Conservation (phyloP, 2,797 vertebrate species). For the Tadarida brasiliensis region DNA sequence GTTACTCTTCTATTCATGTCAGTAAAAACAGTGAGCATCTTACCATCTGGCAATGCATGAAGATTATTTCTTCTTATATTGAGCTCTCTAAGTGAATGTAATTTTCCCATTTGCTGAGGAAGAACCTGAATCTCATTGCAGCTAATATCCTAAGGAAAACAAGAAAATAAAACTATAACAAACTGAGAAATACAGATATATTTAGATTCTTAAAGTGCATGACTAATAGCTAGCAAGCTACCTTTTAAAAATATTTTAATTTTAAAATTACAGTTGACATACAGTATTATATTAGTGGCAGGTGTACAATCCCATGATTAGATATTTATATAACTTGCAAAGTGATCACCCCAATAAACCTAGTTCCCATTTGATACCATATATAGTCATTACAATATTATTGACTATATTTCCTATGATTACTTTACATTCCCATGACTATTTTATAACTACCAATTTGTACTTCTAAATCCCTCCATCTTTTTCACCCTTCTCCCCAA, state of each 20-base stretch:
- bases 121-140: constrained; percentile 99
- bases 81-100: constrained; percentile 96
- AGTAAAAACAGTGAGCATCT: constrained; percentile 78
- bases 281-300: background rate
- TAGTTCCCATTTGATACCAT: background rate
- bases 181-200: constrained; percentile 25
- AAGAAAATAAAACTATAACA: constrained; percentile 69
- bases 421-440: background rate
- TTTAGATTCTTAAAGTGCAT: constrained; percentile 44
- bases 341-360: background rate
- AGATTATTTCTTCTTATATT: constrained; percentile 99
- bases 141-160: constrained; percentile 94
- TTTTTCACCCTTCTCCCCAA: background rate
- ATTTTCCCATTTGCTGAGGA: constrained; percentile 96
- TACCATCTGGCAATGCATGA: constrained; percentile 96
- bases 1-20: constrained; percentile 62
- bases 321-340: background rate
- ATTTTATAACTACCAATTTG: background rate
- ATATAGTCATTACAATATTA: background rate
- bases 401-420: background rate
- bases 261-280: background rate
- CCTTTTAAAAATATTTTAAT: background rate
- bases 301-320: background rate
- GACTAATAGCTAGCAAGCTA: background rate
- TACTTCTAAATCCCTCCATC: background rate